Percentiles rank a stretch among this genome's conserved stretches.
Evolutionary conservation across 2,797 vertebrate species (phyloP).

Genomic region (Lateolabrax maculatus): DNA sequence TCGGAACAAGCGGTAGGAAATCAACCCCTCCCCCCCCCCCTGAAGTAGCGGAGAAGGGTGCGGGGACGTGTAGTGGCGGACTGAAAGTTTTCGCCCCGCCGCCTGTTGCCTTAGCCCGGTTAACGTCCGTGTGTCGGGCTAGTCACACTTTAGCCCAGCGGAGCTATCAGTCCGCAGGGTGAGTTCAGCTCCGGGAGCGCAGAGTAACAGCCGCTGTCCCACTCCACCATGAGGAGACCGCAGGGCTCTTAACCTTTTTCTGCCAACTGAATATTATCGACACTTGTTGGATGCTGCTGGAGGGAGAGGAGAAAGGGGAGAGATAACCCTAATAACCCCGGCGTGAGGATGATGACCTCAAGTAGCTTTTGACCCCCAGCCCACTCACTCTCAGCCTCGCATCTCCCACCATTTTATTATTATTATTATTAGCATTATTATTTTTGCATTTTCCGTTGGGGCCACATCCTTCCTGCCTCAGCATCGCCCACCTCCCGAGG

Average conservation of each 20-base stretch:
- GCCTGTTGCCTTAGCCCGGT: constrained; percentile 24
- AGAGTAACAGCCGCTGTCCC: no score
- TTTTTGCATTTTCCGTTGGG: no score
- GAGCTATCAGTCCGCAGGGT: no score
- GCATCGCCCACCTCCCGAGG: constrained; percentile 17
- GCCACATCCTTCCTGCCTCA: constrained; percentile 9
- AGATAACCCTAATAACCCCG: not conserved
- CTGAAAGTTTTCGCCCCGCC: constrained; percentile 15
- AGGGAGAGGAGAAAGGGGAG: not conserved
- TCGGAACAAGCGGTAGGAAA: not conserved
- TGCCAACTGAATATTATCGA: not conserved
- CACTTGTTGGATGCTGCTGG: not conserved
- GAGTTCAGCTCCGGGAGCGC: no score
- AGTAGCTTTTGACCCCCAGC: not conserved
- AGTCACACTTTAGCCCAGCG: constrained; percentile 49
- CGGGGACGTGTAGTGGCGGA: not conserved
- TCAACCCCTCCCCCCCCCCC: no score
- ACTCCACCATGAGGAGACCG: not conserved
- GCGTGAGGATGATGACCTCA: not conserved
- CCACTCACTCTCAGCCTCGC: not conserved
- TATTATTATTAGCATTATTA: no score
- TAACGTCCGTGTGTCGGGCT: constrained; percentile 38
- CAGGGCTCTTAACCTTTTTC: not conserved
- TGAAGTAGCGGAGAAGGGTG: not conserved
- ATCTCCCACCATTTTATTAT: not conserved